Conservation (phyloP, 2,888 invertebrate genomes). For the Drosophila mercatorum region DNA sequence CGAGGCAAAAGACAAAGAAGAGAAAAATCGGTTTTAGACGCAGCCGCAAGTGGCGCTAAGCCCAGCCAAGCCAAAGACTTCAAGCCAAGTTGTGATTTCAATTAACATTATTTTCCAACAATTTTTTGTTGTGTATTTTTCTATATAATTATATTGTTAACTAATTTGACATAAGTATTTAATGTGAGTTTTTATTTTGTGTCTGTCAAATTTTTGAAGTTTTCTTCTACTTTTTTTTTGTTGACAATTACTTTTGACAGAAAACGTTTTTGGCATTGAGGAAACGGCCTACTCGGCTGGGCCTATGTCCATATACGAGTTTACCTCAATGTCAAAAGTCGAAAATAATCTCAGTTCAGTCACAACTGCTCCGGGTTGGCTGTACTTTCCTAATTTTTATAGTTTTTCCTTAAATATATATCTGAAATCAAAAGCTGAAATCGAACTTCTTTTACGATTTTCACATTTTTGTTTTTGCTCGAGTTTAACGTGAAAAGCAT, state of each 20-base stretch:
- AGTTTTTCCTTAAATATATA: neutral
- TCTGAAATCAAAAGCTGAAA: neutral
- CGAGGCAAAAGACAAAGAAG: slow-evolving; percentile 61
- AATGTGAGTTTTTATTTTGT: neutral
- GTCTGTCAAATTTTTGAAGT: neutral
- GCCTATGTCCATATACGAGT: neutral
- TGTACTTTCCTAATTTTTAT: neutral
- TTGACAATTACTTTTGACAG: neutral
- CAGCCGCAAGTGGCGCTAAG: slow-evolving; percentile 7
- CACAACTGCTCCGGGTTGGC: neutral
- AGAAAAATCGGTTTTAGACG: slow-evolving; percentile 76
- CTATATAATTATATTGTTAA: slow-evolving; percentile 11
- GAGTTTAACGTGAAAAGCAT: neutral
- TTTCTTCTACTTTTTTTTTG: neutral
- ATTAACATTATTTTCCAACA: slow-evolving; percentile 21
- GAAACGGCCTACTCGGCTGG: neutral
- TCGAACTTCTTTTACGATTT: neutral
- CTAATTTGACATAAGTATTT: slow-evolving; percentile 4
- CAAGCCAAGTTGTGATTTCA: slow-evolving; percentile 60
- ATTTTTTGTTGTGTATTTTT: slow-evolving; percentile 2
- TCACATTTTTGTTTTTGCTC: neutral
- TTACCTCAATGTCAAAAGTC: neutral
- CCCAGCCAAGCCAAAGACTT: slow-evolving; percentile 41
- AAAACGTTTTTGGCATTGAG: neutral
- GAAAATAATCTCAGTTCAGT: neutral